Evolutionary conservation across 2,797 vertebrate species (phyloP), one percentile per base, ranked within the genome.

Genomic region (Graptemys geographica): DNA sequence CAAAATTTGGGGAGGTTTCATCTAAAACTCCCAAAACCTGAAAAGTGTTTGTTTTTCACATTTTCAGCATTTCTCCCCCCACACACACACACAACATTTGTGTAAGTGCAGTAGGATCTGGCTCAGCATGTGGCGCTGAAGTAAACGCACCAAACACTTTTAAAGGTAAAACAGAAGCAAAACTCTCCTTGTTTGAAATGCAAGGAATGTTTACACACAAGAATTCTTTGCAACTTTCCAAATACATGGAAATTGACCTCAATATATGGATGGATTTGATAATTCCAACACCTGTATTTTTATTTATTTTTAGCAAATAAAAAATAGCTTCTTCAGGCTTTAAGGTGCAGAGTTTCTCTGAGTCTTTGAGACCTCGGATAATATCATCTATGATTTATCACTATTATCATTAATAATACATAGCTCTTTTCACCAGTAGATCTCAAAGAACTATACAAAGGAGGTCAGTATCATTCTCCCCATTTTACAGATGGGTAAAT

Each of bases 281-380:
- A 6, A 4, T 0, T 4, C 25, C 74, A 11, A 21, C 1, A 1
- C 0, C 6, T 5, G 28, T 1, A 1, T 59, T 57, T 57, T 23
- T 56, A 11, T 62, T 53, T 11, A 33, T 10, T 28, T 41, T 41
- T 76, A 15, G 27, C 41, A 76, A 76, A 76, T 76, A 47, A 47
- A 76, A 76, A 47, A 65, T 65, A n/a, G 62, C 62, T n/a, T 69
- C 65, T 69, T 69, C 65, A 11, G 72, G 23, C 23, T 44, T 74
- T 74, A 41, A 12, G 23, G 23, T 23, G 69, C 11, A 41, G n/a
- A 21, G 37, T 72, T 72, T 76, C 72, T 76, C 41, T 47, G 41
- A 27, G 25, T 76, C 13, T 47, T 28, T 44, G 13, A 13, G 23
- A 27, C 8, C 12, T 28, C 12, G 15, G 3, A 44, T 72, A 37